A percentile compares a stretch with the other conserved stretches of the same genome.
These are phyloP conservation scores for Cherax quadricarinatus DNA, from an alignment of 1,140 invertebrate genomes.

Conservation along the genomic window DNA sequence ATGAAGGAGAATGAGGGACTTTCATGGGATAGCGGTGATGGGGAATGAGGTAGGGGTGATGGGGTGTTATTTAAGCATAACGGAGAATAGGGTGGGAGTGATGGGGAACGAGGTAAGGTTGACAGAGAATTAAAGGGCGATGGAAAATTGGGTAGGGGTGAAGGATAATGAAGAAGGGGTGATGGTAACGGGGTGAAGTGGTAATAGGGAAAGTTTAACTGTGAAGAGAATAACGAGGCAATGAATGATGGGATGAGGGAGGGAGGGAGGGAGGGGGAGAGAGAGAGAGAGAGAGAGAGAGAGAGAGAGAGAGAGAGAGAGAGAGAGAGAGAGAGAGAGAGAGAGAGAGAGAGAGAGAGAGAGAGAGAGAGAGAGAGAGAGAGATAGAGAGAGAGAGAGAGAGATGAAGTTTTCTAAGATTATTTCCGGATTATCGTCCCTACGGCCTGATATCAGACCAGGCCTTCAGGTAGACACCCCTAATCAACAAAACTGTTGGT, in stretches of 20 bases:
- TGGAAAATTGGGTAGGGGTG: neutral
- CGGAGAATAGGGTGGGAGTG: neutral
- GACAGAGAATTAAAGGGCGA: neutral
- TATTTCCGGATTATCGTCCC: too few species aligned
- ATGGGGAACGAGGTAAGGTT: neutral
- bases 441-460: too few species aligned
- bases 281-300: neutral
- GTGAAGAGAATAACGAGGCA: neutral
- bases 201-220: too few species aligned
- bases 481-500: too few species aligned
- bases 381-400: neutral
- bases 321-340: slow-evolving; percentile 31
- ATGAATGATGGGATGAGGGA: too few species aligned
- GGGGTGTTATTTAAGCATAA: too few species aligned
- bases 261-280: too few species aligned
- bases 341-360: slow-evolving; percentile 34
- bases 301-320: slow-evolving; percentile 13
- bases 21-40: neutral
- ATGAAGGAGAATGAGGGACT: neutral
- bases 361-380: slow-evolving; percentile 34
- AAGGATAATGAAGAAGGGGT: neutral
- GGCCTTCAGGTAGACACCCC: too few species aligned
- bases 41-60: neutral
- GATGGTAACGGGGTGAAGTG: neutral
- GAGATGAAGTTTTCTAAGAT: too few species aligned